These are phyloP conservation scores for Agrochola macilenta DNA, from an alignment of 2,888 invertebrate species.

Conservation along the genomic window DNA sequence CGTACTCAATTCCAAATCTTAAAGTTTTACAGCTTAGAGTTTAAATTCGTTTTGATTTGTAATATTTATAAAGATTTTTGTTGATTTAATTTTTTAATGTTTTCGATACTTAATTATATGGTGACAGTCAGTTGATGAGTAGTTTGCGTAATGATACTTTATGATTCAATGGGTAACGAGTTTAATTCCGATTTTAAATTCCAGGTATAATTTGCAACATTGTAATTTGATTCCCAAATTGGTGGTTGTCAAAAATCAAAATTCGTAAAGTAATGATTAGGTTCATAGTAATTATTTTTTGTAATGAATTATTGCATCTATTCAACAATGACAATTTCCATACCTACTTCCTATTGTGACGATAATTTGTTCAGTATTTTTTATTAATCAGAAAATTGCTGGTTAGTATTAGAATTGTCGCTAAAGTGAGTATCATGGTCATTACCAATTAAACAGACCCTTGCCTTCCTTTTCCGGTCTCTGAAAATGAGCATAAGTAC, in stretches of 20 bases:
- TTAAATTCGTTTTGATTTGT: slow-evolving; percentile 33
- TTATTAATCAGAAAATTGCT: slow-evolving; percentile 37
- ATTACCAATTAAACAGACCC: not conserved
- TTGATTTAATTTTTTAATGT: slow-evolving; percentile 61
- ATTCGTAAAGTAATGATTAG: slow-evolving; percentile 49
- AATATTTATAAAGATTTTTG: slow-evolving; percentile 65
- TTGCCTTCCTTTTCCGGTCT: not conserved
- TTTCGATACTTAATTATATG: slow-evolving; percentile 76
- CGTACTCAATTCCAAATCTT: slow-evolving; percentile 50
- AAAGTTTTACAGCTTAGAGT: slow-evolving; percentile 32
- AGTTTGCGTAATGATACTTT: slow-evolving; percentile 75
- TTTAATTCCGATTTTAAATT: slow-evolving; percentile 69
- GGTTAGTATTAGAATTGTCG: slow-evolving; percentile 17
- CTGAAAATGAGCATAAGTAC: not conserved
- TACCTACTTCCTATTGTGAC: slow-evolving; percentile 6
- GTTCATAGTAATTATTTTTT: slow-evolving; percentile 41
- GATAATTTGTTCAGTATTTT: not conserved
- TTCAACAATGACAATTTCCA: slow-evolving; percentile 21
- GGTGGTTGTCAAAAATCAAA: slow-evolving; percentile 49
- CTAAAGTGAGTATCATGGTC: not conserved
- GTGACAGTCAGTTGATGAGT: slow-evolving; percentile 75
- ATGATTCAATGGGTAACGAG: slow-evolving; percentile 70
- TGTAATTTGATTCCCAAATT: slow-evolving; percentile 55
- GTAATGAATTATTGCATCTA: slow-evolving; percentile 25
- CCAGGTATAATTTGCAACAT: slow-evolving; percentile 43